These are phyloP conservation scores for Steinernema carpocapsae DNA, from an alignment of 2,888 invertebrate species.

Conservation along the genomic window DNA sequence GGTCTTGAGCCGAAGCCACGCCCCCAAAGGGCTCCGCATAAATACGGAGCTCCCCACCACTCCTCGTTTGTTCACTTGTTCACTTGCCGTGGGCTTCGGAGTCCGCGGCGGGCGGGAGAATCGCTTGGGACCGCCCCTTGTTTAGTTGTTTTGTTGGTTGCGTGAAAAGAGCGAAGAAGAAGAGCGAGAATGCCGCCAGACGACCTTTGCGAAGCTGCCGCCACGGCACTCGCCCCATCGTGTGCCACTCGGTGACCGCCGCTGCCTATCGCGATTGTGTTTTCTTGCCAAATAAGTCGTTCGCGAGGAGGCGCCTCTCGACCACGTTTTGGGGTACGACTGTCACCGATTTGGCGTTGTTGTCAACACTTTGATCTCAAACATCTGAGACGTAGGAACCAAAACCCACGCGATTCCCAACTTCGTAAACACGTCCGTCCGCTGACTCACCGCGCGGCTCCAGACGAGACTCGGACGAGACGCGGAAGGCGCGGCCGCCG, in stretches of 20 bases:
- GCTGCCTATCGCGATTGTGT: background rate
- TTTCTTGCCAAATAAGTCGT: no score
- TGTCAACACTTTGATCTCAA: no score
- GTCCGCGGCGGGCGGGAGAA: background rate
- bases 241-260: slow-evolving; percentile 2
- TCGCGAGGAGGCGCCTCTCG: no score
- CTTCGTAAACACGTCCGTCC: no score
- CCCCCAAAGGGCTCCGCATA: background rate
- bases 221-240: background rate
- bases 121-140: background rate
- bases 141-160: background rate
- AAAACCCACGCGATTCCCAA: no score
- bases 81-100: background rate
- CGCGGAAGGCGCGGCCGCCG: background rate
- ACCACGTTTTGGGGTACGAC: no score
- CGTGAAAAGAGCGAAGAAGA: background rate
- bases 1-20: background rate
- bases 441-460: background rate
- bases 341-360: no score
- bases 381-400: no score
- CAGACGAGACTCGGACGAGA: background rate
- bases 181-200: background rate
- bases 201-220: slow-evolving; percentile 26
- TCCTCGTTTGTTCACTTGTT: background rate
- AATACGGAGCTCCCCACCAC: background rate